Base-by-base conservation (phyloP, 2,888 invertebrate genomes). In the Ormyrus rosae region DNA sequence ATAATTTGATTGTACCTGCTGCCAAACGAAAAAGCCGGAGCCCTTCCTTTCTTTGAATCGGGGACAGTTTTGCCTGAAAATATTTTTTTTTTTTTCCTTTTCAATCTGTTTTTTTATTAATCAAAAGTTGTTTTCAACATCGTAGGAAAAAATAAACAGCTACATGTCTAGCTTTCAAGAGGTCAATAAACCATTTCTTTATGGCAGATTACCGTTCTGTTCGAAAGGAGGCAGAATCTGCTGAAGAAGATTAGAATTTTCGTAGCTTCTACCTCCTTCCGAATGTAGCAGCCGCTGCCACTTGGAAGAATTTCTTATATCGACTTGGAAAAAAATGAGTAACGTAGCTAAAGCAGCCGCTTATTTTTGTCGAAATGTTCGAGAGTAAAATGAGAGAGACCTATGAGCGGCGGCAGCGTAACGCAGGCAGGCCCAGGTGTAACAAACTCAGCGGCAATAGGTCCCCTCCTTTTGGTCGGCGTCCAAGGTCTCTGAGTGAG, bases 341-440 rank as follows among this genome's bases (percentile, higher is more conserved):
- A 45, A 0, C 5, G n/a, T 45, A 8, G 4, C 8, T 67, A 2
- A 67, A 19, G 0, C 19, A 19, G 19, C 19, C 19, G 19, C 1
- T 19, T 19, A 19, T 19, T 19, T 19, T 19, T 19, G 19, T 19
- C 19, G 19, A 1, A 19, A 19, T 19, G 19, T 19, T 19, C 19
- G 1, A 19, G 19, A 19, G 19, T 19, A 19, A 19, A 19, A 19
- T 19, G 19, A 19, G 19, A 19, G 19, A 67, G 91, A 96, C 97
- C 97, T 88, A 97, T 95, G 82, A 96, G 93, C 56, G 96, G 94
- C 64, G 96, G 96, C 84, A 97, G 91, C 77, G 95, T 93, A 6
- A 97, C 96, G 83, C 96, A 95, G 34, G 97, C 97, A 51, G 97
- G 97, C 78, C 97, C 97, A 34, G 97, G 97, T 87, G 96, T 96